Evolutionary conservation across 2,113 vertebrate genomes (phyloP), one percentile per base, ranked within the genome.

Genomic region (Phyllostomus discolor): DNA sequence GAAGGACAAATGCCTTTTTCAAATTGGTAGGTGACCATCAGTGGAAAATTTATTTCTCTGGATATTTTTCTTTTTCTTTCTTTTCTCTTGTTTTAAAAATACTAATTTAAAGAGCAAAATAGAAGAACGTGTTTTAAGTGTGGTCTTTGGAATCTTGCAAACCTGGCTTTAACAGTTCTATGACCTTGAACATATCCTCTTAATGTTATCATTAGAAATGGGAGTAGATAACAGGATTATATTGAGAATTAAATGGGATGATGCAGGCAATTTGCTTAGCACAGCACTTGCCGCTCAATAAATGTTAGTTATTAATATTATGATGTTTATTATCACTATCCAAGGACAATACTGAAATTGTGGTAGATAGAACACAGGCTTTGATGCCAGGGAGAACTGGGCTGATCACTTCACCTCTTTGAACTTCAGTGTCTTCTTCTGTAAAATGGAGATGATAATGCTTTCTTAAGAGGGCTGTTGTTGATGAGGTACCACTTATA

Each of bases 181-280:
- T 88, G 73, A 82, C 81, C 38, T 78, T 96, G 52, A 82, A 69
- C 7, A 22, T 59, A 48, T 5, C 28, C 33, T 92, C 57, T 90
- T 88, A 62, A 92, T 90, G 95, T 90, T 92, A 83, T 96, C 64
- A 57, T 66, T 91, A 43, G 11, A 93, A 93, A 87, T 84, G 43
- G 80, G 38, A 93, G 48, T 14, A 88, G 85, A 54, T 93, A 92
- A 91, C 46, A 88, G 59, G 72, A 86, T 79, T 95, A 62, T 67
- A 67, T 8, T 73, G 59, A 95, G 50, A 95, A 88, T 48, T 91
- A 76, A 92, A 73, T 92, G 86, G 70, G 33, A 82, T 85, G 85
- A 91, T 67, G 48, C 7, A 76, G 20, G 19, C n/a, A 88, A 11
- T 85, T 85, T 93, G n/a, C 85, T 91, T 64, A 88, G 31, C 72